Conservation (phyloP, 2,888 invertebrate species). For the Epiblema foenella region DNA sequence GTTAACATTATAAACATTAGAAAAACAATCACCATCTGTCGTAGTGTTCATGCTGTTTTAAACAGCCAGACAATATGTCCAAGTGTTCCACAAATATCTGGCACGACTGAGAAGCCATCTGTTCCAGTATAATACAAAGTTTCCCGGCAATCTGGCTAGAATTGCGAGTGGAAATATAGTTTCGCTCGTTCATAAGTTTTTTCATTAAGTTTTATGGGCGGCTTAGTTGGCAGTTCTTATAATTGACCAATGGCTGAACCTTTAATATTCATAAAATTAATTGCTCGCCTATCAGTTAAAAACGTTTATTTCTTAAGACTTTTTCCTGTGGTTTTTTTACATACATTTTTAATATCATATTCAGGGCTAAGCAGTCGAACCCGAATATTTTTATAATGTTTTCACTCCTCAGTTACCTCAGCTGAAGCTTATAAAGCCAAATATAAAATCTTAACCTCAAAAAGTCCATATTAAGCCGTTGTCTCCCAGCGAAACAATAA, state of each 20-base stretch:
- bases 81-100: background rate
- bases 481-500: no score
- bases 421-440: background rate
- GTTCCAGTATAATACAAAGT: background rate
- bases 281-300: background rate
- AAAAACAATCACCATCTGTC: background rate
- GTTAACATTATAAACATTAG: background rate
- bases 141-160: constrained; percentile 6
- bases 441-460: background rate
- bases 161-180: constrained; percentile 16
- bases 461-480: no score
- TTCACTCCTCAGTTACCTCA: no score
- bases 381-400: background rate
- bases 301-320: no score
- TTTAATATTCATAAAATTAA: background rate
- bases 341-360: no score
- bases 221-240: background rate
- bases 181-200: constrained; percentile 12
- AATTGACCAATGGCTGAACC: background rate
- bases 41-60: background rate
- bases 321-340: no score
- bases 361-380: no score
- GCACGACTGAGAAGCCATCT: constrained; percentile 12
- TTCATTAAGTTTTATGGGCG: constrained; percentile 24
- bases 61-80: background rate